A percentile compares a stretch with the other conserved stretches of the same genome.
phyloP scores from a whole-genome alignment of 2,113 vertebrate species.

The Plotosus lineatus region DNA sequence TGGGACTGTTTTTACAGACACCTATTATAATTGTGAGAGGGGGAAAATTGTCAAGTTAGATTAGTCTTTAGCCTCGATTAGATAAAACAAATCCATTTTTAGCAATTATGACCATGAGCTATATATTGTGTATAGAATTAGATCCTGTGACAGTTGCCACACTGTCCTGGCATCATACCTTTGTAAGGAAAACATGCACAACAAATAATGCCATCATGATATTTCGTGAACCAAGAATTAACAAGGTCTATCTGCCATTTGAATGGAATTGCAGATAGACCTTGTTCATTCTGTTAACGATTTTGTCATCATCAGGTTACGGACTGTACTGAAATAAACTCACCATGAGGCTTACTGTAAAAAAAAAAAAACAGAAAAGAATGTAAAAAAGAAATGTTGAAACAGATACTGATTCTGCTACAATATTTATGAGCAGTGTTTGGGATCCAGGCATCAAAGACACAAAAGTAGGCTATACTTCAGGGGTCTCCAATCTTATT shows the following conservation, averaged over 20 bases:
- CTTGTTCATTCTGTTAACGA: no score
- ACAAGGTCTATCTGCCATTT: no score
- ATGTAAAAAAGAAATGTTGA: background rate
- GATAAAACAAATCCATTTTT: no score
- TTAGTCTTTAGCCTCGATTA: no score
- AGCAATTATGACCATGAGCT: no score
- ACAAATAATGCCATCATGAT: background rate
- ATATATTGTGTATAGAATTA: no score
- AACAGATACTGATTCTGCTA: background rate
- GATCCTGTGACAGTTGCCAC: no score
- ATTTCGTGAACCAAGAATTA: no score
- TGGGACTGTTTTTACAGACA: background rate
- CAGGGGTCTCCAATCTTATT: no score
- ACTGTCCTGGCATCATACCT: background rate
- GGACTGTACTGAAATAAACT: background rate
- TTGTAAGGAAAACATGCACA: background rate
- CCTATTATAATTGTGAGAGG: background rate
- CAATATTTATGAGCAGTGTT: slow-evolving; percentile 18
- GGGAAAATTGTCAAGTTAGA: no score
- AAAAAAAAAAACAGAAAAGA: background rate
- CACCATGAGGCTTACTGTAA: background rate
- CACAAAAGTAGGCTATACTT: background rate
- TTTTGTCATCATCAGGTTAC: background rate
- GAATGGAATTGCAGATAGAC: no score
- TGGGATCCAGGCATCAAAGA: slow-evolving; percentile 19